These are phyloP conservation scores for Scaptomyza caliginosa DNA, from an alignment of 2,888 invertebrate species.

Conservation along the genomic window DNA sequence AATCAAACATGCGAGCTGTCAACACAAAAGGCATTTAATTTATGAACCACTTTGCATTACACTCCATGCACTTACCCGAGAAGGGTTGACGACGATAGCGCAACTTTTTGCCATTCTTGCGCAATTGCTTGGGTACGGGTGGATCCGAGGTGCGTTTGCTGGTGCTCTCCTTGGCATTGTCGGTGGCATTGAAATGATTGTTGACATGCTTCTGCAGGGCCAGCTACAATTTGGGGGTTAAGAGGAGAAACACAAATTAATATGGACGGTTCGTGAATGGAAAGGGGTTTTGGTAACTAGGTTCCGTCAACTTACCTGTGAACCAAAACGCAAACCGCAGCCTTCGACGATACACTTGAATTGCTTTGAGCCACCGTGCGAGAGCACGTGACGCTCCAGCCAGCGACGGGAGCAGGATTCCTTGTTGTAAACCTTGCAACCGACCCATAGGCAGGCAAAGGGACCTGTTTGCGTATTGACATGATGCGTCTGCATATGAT, in stretches of 20 bases:
- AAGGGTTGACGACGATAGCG: conserved; percentile 94
- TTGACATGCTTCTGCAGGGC: conserved; percentile 96
- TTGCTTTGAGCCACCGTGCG: conserved; percentile 96
- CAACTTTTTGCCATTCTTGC: conserved; percentile 94
- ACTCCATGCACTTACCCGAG: conserved; percentile 89
- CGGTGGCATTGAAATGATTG: conserved; percentile 91
- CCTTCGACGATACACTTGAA: conserved; percentile 98
- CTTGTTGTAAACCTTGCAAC: conserved; percentile 96
- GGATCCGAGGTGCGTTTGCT: conserved; percentile 90
- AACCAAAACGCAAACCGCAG: conserved; percentile 94
- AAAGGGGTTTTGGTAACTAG: neutral
- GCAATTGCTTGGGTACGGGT: conserved; percentile 90
- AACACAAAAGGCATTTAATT: conserved; percentile 43
- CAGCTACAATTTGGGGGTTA: conserved; percentile 66
- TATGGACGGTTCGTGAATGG: neutral
- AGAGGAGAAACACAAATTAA: neutral
- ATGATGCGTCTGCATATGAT: conserved; percentile 94
- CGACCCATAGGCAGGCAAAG: conserved; percentile 96
- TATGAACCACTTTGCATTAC: neutral
- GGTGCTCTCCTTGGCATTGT: conserved; percentile 84
- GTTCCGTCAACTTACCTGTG: conserved; percentile 88
- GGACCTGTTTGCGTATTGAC: conserved; percentile 94
- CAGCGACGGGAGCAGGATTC: conserved; percentile 96
- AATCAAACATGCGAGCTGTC: conserved; percentile 96
- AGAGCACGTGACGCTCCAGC: conserved; percentile 96